Evolutionary conservation across 2,888 invertebrate genomes (phyloP).

Genomic region (Euphydryas editha): DNA sequence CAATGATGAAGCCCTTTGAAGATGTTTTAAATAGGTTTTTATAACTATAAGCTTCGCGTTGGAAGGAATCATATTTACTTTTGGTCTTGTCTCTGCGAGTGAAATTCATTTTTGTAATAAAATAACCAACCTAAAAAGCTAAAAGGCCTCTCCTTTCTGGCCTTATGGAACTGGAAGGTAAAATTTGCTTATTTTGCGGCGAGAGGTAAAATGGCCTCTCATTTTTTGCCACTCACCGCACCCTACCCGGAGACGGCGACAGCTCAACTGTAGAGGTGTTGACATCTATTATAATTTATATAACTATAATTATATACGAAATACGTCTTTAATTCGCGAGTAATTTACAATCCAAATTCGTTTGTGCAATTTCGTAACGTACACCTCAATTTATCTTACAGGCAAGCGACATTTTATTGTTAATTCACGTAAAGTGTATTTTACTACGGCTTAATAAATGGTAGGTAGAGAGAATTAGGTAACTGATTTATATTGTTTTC

Average conservation of each 20-base stretch:
- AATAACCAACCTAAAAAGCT: conserved; percentile 50
- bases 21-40: conserved; percentile 35
- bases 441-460: conserved; percentile 27
- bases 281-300: conserved; percentile 40
- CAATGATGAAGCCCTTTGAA: not conserved
- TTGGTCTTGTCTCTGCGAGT: conserved; percentile 43
- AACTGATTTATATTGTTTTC: conserved; percentile 41
- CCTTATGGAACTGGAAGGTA: conserved; percentile 46
- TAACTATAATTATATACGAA: conserved; percentile 16
- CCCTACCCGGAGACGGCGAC: conserved; percentile 43
- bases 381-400: not conserved
- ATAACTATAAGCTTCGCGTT: conserved; percentile 26
- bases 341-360: not conserved
- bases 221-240: conserved; percentile 48
- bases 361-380: not conserved
- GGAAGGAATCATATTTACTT: conserved; percentile 44
- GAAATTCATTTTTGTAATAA: conserved; percentile 49
- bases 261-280: conserved; percentile 46
- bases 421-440: conserved; percentile 28
- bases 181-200: conserved; percentile 51
- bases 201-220: conserved; percentile 47
- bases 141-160: conserved; percentile 47
- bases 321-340: not conserved
- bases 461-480: conserved; percentile 27
- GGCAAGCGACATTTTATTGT: conserved; percentile 9